phyloP scores from a whole-genome alignment of 2,797 vertebrate species.

The Myotis myotis region DNA sequence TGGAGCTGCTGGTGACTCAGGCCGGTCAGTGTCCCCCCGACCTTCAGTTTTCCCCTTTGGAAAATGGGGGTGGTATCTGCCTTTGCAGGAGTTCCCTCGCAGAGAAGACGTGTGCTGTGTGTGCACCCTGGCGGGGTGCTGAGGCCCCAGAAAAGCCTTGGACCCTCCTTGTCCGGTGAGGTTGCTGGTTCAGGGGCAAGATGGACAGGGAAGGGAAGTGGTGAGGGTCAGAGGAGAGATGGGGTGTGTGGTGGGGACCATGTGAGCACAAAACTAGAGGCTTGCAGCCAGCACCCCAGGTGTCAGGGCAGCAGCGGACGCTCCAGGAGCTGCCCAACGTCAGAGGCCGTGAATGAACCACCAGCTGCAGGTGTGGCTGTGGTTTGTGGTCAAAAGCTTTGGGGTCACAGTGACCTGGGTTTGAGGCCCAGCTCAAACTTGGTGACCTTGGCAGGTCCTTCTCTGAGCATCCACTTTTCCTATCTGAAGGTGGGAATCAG shows the following conservation, averaged over 20 bases:
- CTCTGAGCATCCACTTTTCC: not conserved
- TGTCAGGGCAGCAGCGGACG: not conserved
- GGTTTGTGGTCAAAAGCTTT: not conserved
- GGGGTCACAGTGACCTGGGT: not conserved
- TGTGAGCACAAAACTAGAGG: not conserved
- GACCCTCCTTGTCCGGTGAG: accelerated
- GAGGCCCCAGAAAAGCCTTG: not conserved
- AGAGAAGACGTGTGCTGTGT: not conserved
- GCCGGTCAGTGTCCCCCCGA: not conserved
- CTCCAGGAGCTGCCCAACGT: too few species aligned
- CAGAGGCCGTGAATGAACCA: not conserved
- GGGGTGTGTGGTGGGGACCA: not conserved
- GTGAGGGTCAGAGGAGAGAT: not conserved
- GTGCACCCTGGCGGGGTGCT: accelerated
- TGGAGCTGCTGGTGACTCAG: not conserved
- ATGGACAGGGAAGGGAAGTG: not conserved
- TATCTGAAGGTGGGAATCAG: not conserved
- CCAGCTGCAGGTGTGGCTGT: not conserved
- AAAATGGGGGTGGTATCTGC: not conserved
- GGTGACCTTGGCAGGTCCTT: not conserved
- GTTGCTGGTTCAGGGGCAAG: not conserved
- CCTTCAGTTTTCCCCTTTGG: not conserved
- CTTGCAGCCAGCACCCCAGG: too few species aligned
- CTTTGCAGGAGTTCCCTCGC: not conserved
- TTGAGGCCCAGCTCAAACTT: not conserved